Percentiles rank a stretch among this genome's conserved stretches.
Conservation (phyloP, 2,888 invertebrate species). For the Acanthosepion pharaonis region DNA sequence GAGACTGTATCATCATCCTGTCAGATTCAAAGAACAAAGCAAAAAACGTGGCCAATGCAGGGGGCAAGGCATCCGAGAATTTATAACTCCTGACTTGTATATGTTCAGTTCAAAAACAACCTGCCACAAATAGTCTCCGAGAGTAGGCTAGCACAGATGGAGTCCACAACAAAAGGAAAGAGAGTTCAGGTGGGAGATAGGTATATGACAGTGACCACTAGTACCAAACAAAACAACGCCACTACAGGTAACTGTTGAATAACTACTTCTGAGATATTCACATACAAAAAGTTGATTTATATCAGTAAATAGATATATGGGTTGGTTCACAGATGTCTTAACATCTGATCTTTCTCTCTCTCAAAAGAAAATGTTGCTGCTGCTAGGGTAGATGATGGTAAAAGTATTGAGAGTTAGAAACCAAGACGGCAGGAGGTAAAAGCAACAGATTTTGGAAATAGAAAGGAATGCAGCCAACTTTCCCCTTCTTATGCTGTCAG, state of each 20-base stretch:
- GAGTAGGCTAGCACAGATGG: neutral
- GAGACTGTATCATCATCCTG: neutral
- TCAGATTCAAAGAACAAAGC: neutral
- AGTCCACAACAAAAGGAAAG: neutral
- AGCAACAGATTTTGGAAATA: conserved; percentile 6
- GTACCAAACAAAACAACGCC: neutral
- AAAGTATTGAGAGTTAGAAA: neutral
- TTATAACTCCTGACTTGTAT: neutral
- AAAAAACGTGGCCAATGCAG: neutral
- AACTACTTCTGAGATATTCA: neutral
- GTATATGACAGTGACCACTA: neutral
- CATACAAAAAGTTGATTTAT: neutral
- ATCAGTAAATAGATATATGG: neutral
- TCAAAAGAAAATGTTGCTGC: neutral
- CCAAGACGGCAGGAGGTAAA: neutral
- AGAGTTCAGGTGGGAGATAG: neutral
- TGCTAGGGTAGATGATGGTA: neutral
- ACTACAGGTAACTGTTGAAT: conserved; percentile 17
- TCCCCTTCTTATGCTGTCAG: neutral
- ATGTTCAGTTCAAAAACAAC: neutral
- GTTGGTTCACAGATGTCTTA: neutral
- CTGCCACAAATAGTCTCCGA: neutral
- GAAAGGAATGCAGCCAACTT: neutral
- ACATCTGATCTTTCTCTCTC: neutral
- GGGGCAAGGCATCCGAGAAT: neutral